A percentile compares a stretch with the other conserved stretches of the same genome.
Evolutionary conservation across 2,888 invertebrate species (phyloP).

Genomic region (Clanis bilineata): DNA sequence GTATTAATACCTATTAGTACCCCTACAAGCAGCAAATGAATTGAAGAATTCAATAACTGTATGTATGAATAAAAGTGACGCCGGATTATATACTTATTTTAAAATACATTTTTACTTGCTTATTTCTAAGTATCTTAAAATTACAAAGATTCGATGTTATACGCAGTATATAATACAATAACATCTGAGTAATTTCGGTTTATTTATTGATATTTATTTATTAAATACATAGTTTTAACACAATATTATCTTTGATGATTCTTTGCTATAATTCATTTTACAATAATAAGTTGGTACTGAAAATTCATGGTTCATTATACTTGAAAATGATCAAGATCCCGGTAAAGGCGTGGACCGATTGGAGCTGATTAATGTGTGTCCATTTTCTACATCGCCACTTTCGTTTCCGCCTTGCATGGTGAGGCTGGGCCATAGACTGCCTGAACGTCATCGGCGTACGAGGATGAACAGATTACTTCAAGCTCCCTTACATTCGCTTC

Average conservation of each 20-base stretch:
- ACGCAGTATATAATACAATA: too few relatives aligned
- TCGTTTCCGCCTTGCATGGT: conserved; percentile 17
- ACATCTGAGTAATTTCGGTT: too few relatives aligned
- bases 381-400: conserved; percentile 14
- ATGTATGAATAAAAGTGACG: too few relatives aligned
- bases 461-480: conserved; percentile 17
- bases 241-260: neutral
- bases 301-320: neutral
- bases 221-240: too few relatives aligned
- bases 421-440: neutral
- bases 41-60: too few relatives aligned
- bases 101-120: too few relatives aligned
- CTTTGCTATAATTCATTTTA: neutral
- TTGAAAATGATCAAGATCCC: conserved; percentile 2
- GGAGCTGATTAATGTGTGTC: conserved; percentile 1
- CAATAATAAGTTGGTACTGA: neutral
- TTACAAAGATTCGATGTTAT: too few relatives aligned
- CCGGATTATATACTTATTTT: too few relatives aligned
- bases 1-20: too few relatives aligned
- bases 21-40: too few relatives aligned
- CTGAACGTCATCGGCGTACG: conserved; percentile 15
- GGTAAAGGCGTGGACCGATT: neutral
- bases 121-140: too few relatives aligned
- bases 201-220: too few relatives aligned
- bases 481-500: conserved; percentile 28